These are phyloP conservation scores for Deilephila elpenor DNA, from an alignment of 2,888 invertebrate genomes.

Conservation along the genomic window DNA sequence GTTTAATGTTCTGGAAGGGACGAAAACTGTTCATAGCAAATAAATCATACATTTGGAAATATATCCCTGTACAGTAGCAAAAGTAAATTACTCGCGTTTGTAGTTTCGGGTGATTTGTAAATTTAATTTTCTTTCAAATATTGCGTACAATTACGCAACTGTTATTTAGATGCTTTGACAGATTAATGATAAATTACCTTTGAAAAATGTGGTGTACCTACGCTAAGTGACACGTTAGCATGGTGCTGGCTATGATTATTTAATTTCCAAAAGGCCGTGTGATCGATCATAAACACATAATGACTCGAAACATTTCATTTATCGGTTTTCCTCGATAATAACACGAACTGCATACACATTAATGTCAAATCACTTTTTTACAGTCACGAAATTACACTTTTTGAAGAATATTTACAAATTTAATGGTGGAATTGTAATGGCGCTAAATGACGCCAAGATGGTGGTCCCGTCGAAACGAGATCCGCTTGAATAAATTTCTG, in stretches of 20 bases:
- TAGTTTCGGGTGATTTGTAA: too few relatives aligned
- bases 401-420: neutral
- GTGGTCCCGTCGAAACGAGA: conserved; percentile 14
- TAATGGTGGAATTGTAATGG: conserved; percentile 20
- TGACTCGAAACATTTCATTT: neutral
- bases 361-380: conserved; percentile 17
- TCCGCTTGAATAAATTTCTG: conserved; percentile 25
- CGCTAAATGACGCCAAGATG: conserved; percentile 15
- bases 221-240: too few relatives aligned
- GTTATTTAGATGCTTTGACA: too few relatives aligned
- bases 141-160: too few relatives aligned
- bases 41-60: neutral
- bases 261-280: too few relatives aligned
- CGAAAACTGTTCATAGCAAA: neutral
- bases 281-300: neutral
- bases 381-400: conserved; percentile 13
- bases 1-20: conserved; percentile 1
- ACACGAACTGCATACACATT: neutral
- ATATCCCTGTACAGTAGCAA: too few relatives aligned
- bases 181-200: too few relatives aligned
- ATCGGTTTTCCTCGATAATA: neutral
- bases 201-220: too few relatives aligned
- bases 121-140: too few relatives aligned
- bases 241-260: too few relatives aligned
- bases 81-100: neutral